Evolutionary conservation across 2,888 invertebrate genomes (phyloP), one percentile per base, ranked within the genome.

Genomic region (Heliconius erato): DNA sequence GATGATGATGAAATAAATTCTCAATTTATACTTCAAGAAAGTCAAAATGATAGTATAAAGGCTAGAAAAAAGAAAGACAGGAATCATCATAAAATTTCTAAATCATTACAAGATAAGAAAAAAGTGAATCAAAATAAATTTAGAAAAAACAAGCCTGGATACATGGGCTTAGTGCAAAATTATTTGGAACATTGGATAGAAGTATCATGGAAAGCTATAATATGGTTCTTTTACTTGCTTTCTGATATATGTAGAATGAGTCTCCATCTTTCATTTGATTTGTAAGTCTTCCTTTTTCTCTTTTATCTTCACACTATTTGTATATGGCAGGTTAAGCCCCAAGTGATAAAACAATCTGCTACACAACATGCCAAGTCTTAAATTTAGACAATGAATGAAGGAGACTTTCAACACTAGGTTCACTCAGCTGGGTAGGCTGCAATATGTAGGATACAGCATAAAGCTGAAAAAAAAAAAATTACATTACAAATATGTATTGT

Each of bases 181-280:
- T 95, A 94, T 80, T 79, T 96, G 67, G 95, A 96, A 84, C 96
- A 96, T 82, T 97, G 97, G 97, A 94, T 96, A 16, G 96, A 94
- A 71, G 96, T 96, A 1, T 96, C 96, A 11, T 94, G 96, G 91
- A 97, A 96, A 88, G 97, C 98, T 82, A 91, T 98, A 81, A 96
- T 97, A 82, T 98, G 98, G 98, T 97, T 98, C 83, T 95, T 98
- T 85, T 97, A 97, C 93, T 95, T 98, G 87, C 96, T 98, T 40
- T 98, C 97, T 44, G 98, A 98, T 91, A 98, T 98, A 87, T 97
- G 97, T 87, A 97, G 97, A 83, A 97, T 98, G 96, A 98, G 98
- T 90, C 95, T 97, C 67, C 97, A 97, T 91, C 96, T 98, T 84
- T 96, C 97, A 81, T 96, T 97, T 92, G 97, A 98, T 90, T 95